Percentiles rank a stretch among this genome's conserved stretches.
These are phyloP conservation scores for Chymomyza procnemis DNA, from an alignment of 2,888 invertebrate genomes.

Conservation along the genomic window DNA sequence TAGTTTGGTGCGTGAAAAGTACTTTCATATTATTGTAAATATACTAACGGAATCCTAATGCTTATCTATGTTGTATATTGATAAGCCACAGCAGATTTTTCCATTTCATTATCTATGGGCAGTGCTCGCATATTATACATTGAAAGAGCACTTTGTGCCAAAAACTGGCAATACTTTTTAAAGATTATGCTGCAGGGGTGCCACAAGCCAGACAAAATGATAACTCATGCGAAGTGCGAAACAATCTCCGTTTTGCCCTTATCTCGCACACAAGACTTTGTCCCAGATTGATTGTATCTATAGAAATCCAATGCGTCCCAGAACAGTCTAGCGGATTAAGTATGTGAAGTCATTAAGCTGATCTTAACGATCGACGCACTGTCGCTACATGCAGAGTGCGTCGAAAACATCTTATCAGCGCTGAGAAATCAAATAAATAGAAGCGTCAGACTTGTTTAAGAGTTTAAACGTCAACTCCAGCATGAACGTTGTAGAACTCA, in stretches of 20 bases:
- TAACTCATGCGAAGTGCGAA: neutral
- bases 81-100: too few relatives aligned
- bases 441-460: neutral
- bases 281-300: slow-evolving; percentile 1
- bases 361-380: neutral
- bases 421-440: slow-evolving; percentile 41
- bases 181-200: neutral
- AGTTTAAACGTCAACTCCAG: neutral
- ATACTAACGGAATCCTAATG: too few relatives aligned
- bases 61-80: too few relatives aligned
- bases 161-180: neutral
- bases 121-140: too few relatives aligned
- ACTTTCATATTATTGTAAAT: too few relatives aligned
- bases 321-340: neutral
- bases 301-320: neutral
- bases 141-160: neutral
- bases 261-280: neutral
- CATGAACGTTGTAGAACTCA: slow-evolving; percentile 44
- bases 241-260: neutral
- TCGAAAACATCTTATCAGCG: neutral
- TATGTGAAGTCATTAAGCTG: neutral
- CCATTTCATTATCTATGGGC: too few relatives aligned
- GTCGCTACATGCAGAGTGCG: too few relatives aligned
- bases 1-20: too few relatives aligned
- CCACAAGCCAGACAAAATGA: neutral